phyloP scores from a whole-genome alignment of 2,113 vertebrate species.

The Cynoglossus semilaevis region DNA sequence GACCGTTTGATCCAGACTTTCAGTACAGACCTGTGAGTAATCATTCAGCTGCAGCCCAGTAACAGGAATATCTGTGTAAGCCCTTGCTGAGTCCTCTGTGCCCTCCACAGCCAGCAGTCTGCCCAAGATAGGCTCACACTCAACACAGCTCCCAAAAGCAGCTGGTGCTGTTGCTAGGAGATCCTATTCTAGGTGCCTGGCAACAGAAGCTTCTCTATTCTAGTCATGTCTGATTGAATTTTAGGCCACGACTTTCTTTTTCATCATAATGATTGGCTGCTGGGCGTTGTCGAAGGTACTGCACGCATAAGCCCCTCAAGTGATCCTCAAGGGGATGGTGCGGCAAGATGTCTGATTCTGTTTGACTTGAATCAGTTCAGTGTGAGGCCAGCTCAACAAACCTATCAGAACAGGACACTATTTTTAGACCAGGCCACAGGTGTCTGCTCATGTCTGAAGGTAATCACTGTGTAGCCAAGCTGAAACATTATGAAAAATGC shows the following conservation, averaged over 20 bases:
- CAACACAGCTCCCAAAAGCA: slow-evolving; percentile 58
- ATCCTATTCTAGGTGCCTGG: slow-evolving; percentile 74
- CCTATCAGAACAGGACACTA: slow-evolving; percentile 12
- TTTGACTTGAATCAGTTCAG: slow-evolving; percentile 3
- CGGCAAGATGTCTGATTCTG: slow-evolving; percentile 1
- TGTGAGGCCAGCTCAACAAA: slow-evolving; percentile 3
- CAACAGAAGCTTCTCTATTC: slow-evolving; percentile 76
- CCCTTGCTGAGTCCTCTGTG: slow-evolving; percentile 45
- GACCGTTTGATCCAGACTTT: too few relatives aligned
- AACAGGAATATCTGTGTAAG: slow-evolving; percentile 4
- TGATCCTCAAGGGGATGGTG: slow-evolving; percentile 33
- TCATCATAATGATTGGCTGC: slow-evolving; percentile 43
- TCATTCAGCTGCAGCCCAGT: slow-evolving; percentile 17
- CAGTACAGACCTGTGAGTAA: neutral
- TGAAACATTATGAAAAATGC: neutral
- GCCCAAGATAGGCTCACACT: slow-evolving; percentile 25
- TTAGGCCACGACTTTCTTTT: slow-evolving; percentile 56
- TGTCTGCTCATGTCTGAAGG: slow-evolving; percentile 3
- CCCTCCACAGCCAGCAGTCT: slow-evolving; percentile 33
- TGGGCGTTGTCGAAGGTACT: slow-evolving; percentile 7
- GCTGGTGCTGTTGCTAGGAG: slow-evolving; percentile 72
- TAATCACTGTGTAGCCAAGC: slow-evolving; percentile 4
- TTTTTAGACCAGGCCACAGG: slow-evolving; percentile 16
- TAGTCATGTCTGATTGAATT: slow-evolving; percentile 65
- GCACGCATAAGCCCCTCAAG: slow-evolving; percentile 19